These are phyloP conservation scores for Hemiscyllium ocellatum DNA, from an alignment of 2,113 vertebrate species.

Conservation along the genomic window DNA sequence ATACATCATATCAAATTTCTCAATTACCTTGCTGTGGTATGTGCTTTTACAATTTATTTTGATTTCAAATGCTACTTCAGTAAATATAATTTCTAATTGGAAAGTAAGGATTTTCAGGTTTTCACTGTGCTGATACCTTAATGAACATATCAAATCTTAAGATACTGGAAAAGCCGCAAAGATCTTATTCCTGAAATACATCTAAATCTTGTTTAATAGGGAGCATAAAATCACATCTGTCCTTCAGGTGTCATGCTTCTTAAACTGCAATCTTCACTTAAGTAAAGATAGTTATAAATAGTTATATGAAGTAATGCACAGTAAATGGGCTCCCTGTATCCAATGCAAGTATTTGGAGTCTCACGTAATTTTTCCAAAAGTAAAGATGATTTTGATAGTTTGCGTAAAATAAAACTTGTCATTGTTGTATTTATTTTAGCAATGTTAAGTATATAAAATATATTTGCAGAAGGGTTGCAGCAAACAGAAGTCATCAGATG, in stretches of 20 bases:
- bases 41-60: not conserved
- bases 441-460: not conserved
- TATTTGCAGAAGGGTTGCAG: not conserved
- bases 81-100: not conserved
- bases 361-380: not conserved
- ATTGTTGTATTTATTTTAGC: not conserved
- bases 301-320: not conserved
- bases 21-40: not conserved
- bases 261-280: not conserved
- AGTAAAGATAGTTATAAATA: not conserved
- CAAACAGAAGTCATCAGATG: not conserved
- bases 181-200: not conserved
- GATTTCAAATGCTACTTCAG: not conserved
- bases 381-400: not conserved
- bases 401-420: not conserved
- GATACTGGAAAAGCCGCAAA: no score
- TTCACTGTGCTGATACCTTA: not conserved
- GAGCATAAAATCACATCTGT: not conserved
- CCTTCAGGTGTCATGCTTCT: not conserved
- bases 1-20: not conserved
- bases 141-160: not conserved
- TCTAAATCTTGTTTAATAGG: not conserved
- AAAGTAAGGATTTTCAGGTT: not conserved
- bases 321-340: not conserved
- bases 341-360: not conserved